Evolutionary conservation across 37 sponge, comb jelly and placozoan species (phyloP).

Genomic region (Hormiphora californensis): DNA sequence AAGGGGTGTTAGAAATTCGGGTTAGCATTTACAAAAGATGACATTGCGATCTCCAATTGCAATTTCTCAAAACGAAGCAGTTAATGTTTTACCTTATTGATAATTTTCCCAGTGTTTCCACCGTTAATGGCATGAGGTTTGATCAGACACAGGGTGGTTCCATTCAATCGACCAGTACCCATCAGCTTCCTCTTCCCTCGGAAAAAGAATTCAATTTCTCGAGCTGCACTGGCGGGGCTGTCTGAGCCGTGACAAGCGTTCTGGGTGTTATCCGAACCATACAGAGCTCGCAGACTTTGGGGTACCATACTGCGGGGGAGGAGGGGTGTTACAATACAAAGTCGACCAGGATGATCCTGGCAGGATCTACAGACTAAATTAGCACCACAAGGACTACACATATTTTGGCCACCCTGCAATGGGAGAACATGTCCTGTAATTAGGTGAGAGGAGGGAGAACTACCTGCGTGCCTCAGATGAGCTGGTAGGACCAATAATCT

Average conservation of each 20-base stretch:
- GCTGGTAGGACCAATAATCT: constrained; percentile 45
- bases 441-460: background rate
- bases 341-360: too few species aligned
- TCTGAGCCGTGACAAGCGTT: constrained; percentile 90
- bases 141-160: constrained; percentile 66
- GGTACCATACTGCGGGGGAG: constrained; percentile 22
- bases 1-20: background rate
- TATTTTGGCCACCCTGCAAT: too few species aligned
- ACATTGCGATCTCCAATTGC: constrained; percentile 24
- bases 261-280: constrained; percentile 58
- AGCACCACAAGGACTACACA: too few species aligned
- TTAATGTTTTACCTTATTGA: constrained; percentile 62
- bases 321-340: too few species aligned
- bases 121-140: constrained; percentile 90
- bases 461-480: constrained; percentile 2
- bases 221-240: constrained; percentile 61
- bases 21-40: background rate
- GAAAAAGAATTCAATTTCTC: constrained; percentile 84
- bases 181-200: constrained; percentile 33
- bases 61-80: too few species aligned
- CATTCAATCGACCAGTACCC: constrained; percentile 32
- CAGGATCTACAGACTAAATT: too few species aligned
- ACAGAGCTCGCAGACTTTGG: constrained; percentile 47
- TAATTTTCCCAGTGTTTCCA: constrained; percentile 74
- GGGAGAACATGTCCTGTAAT: too few species aligned